Evolutionary conservation across 2,888 invertebrate genomes (phyloP), one percentile per base, ranked within the genome.

Genomic region (Himalopsyche tibetana): DNA sequence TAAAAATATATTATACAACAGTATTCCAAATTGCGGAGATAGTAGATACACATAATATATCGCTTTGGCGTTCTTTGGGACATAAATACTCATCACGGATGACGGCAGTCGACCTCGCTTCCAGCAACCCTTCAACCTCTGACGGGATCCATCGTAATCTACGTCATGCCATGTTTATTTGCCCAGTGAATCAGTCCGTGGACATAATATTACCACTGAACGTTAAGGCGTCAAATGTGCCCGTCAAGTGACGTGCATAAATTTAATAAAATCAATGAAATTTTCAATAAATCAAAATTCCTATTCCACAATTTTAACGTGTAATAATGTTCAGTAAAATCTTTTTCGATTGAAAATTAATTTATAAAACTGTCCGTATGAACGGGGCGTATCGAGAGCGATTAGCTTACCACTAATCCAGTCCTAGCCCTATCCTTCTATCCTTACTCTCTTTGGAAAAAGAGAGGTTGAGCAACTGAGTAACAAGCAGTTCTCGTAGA

Each of bases 151-250:
- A 83, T 83, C 83, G 63, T 83, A 83, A 83, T 83, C 83, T 83
- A 38, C 83, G 83, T 83, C 83, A 83, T 19, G 40, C 28, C 42
- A 51, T 84, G 85, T 85, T 85, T 85, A 85, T 85, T 85, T 74
- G 85, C 74, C 74, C 82, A 85, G 85, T 82, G 85, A 85, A 85
- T 85, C 85, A 85, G 82, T 9, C 82, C 15, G 19, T 55, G 82
- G 74, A 82, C 82, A 74, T 38, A 36, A 69, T 69, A 69, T 69
- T 38, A 12, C 74, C 19, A 28, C 9, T 28, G 8, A 63, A 11
- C 63, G 19, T 28, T 19, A 19, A 12, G 12, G 36, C 74, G 11
- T 15, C 74, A 36, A 12, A 11, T 36, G 51, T 36, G 36, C 11
- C 12, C 38, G 38, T 4, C 9, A 36, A 74, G 74, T 15, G 74